Conservation (phyloP, 1,140 invertebrate species). For the Sipha flava region DNA sequence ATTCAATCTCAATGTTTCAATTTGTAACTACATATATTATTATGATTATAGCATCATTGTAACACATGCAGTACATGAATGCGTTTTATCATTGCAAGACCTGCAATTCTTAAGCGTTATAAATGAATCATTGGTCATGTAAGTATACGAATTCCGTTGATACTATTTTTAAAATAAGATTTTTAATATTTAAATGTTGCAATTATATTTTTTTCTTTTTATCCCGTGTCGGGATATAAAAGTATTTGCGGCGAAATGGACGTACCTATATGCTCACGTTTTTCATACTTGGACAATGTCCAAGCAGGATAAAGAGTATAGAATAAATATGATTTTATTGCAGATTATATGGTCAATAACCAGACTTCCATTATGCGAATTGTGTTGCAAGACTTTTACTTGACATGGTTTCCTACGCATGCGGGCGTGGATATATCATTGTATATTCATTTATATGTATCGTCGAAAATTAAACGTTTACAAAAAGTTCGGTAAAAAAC, state of each 20-base stretch:
- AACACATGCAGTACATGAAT: too few relatives aligned
- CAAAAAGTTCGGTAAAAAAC: too few relatives aligned
- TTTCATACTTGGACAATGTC: background rate
- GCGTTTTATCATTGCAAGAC: too few relatives aligned
- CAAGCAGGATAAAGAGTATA: background rate
- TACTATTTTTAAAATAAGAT: background rate
- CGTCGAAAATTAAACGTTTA: background rate
- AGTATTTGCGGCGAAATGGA: background rate
- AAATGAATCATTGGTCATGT: too few relatives aligned
- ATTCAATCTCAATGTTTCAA: too few relatives aligned
- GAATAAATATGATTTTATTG: slow-evolving; percentile 3
- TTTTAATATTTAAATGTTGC: background rate
- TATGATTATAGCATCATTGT: too few relatives aligned
- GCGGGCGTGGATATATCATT: background rate
- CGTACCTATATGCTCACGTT: background rate
- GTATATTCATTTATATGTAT: too few relatives aligned
- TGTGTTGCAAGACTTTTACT: background rate
- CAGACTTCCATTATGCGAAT: background rate
- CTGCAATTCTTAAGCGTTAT: too few relatives aligned
- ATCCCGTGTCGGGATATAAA: too few relatives aligned
- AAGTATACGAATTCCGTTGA: too few relatives aligned
- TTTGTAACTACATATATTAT: too few relatives aligned
- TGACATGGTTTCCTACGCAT: slow-evolving; percentile 1
- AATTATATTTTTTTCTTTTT: background rate
- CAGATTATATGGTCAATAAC: background rate